Conservation (phyloP, 2,797 vertebrate genomes). For the Myiotriccus ornatus region DNA sequence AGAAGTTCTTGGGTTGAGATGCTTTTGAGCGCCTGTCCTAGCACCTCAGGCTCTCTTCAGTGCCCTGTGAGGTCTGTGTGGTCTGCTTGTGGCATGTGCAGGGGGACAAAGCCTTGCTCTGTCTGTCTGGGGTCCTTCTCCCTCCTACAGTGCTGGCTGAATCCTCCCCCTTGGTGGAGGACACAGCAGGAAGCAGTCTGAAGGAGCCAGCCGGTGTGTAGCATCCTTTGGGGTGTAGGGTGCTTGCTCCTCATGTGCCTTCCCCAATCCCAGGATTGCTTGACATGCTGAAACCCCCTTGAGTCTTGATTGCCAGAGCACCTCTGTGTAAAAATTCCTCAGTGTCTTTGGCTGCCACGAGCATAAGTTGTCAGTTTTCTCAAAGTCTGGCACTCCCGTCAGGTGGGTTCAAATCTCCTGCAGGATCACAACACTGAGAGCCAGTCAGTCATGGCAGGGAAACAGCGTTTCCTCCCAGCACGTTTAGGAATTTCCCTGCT, state of each 20-base stretch:
- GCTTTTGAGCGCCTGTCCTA: not conserved
- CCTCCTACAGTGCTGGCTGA: not conserved
- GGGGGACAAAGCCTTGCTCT: not conserved
- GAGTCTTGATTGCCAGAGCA: not conserved
- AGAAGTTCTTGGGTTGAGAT: not conserved
- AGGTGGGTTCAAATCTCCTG: not conserved
- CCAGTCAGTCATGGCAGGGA: not conserved
- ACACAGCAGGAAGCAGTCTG: not conserved
- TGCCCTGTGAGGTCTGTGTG: not conserved
- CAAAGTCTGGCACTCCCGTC: not conserved
- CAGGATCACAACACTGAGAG: not conserved
- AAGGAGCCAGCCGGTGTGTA: not conserved
- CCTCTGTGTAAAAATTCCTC: not conserved
- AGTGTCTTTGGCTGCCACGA: not conserved
- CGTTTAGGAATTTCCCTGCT: not conserved
- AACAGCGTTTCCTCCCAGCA: not conserved
- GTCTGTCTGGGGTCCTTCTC: not conserved
- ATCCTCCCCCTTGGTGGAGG: rapidly evolving
- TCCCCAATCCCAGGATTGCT: not conserved
- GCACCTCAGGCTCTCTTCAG: not conserved
- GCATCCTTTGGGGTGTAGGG: not conserved
- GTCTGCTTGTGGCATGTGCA: not conserved
- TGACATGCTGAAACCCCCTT: not conserved
- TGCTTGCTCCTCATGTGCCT: not conserved
- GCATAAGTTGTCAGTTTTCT: not conserved